These are phyloP conservation scores for Arctopsyche grandis DNA, from an alignment of 1,140 invertebrate genomes.

Conservation along the genomic window DNA sequence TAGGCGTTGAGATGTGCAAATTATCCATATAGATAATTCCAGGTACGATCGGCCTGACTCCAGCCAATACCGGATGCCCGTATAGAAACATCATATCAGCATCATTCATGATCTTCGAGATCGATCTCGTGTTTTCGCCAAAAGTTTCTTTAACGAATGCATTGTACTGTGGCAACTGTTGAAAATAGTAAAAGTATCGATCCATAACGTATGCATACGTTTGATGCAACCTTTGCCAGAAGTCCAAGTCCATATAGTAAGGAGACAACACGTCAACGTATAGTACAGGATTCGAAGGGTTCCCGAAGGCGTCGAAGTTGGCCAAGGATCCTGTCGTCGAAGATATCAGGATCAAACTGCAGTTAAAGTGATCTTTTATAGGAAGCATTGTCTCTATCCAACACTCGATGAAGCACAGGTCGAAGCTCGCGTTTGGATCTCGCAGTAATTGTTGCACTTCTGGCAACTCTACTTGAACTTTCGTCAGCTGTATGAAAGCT, in stretches of 20 bases:
- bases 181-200: slow-evolving; percentile 29
- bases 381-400: slow-evolving; percentile 54
- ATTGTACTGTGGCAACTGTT: slow-evolving; percentile 47
- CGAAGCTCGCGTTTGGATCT: slow-evolving; percentile 57
- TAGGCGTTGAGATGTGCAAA: slow-evolving; percentile 52
- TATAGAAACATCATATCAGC: slow-evolving; percentile 57
- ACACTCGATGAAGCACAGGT: slow-evolving; percentile 58
- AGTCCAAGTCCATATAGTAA: slow-evolving; percentile 48
- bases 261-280: slow-evolving; percentile 54
- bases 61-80: slow-evolving; percentile 55
- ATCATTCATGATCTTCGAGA: slow-evolving; percentile 52
- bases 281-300: slow-evolving; percentile 56
- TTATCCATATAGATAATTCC: slow-evolving; percentile 50
- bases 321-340: slow-evolving; percentile 52
- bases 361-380: slow-evolving; percentile 56
- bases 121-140: slow-evolving; percentile 54
- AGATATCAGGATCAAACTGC: slow-evolving; percentile 56
- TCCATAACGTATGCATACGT: slow-evolving; percentile 52
- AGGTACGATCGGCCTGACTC: slow-evolving; percentile 54
- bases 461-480: slow-evolving; percentile 48
- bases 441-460: slow-evolving; percentile 56
- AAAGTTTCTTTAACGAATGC: slow-evolving; percentile 55
- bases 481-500: slow-evolving; percentile 37
- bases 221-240: slow-evolving; percentile 57
- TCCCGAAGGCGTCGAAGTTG: slow-evolving; percentile 56